Percentiles rank a stretch among this genome's conserved stretches.
These are phyloP conservation scores for Discoglossus pictus DNA, from an alignment of 2,797 vertebrate genomes.

Conservation along the genomic window DNA sequence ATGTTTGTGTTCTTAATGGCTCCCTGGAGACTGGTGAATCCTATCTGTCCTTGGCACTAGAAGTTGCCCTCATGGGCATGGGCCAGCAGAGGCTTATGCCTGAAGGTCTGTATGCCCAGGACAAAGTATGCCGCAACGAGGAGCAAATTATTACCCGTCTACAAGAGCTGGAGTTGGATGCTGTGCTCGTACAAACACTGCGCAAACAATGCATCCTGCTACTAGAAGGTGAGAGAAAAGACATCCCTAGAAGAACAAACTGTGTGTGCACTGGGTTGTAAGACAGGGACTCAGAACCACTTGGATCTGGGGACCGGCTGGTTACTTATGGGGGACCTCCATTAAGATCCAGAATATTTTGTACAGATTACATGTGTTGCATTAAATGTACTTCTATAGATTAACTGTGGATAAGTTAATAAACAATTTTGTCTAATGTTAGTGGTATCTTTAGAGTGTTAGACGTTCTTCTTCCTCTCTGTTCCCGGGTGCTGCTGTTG, in stretches of 20 bases:
- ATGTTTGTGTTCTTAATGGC: conserved; percentile 79
- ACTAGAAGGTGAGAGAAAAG: conserved; percentile 34
- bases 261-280: too few relatives aligned
- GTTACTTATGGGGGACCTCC: not conserved
- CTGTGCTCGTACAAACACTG: conserved; percentile 87
- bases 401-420: too few relatives aligned
- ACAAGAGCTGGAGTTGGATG: conserved; percentile 91
- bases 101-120: conserved; percentile 93
- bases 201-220: conserved; percentile 83
- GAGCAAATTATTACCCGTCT: conserved; percentile 92
- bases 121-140: conserved; percentile 97
- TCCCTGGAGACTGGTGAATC: conserved; percentile 83
- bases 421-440: too few relatives aligned
- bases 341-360: too few relatives aligned
- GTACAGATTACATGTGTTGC: too few relatives aligned
- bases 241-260: too few relatives aligned
- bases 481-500: too few relatives aligned
- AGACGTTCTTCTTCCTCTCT: too few relatives aligned
- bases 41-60: conserved; percentile 90
- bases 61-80: conserved; percentile 97
- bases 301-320: too few relatives aligned
- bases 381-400: too few relatives aligned
- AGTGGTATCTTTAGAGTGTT: too few relatives aligned
- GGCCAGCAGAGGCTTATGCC: conserved; percentile 98
- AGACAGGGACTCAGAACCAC: too few relatives aligned